phyloP scores from a whole-genome alignment of 1,140 invertebrate species.

The Ostrea denselamellosa region DNA sequence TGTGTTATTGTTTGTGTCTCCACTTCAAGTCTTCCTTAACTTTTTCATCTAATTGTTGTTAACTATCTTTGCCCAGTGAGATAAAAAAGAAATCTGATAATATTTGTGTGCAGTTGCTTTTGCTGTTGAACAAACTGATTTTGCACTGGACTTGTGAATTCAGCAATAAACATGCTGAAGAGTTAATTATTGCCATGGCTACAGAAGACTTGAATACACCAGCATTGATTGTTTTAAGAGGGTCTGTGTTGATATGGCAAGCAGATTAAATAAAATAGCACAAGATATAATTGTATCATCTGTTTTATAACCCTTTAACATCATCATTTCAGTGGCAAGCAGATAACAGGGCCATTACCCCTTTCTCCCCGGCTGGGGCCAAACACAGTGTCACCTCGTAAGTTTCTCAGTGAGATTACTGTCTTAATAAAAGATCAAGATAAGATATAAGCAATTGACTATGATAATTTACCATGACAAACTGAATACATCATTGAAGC shows the following conservation, averaged over 20 bases:
- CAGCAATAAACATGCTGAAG: constrained; percentile 7
- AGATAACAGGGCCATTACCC: constrained; percentile 65
- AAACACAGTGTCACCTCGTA: constrained; percentile 77
- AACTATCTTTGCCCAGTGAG: background rate
- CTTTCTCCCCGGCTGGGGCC: constrained; percentile 72
- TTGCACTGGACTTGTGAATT: background rate
- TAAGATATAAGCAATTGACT: constrained; percentile 22
- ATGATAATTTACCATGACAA: background rate
- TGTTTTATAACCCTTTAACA: constrained; percentile 44
- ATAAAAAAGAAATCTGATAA: background rate
- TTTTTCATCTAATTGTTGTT: background rate
- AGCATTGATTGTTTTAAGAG: constrained; percentile 26
- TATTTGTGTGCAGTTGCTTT: background rate
- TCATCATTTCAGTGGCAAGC: constrained; percentile 65
- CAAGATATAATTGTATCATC: constrained; percentile 30
- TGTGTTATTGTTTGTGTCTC: constrained; percentile 3
- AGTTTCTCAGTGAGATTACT: constrained; percentile 45
- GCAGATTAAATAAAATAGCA: constrained; percentile 27
- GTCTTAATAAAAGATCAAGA: background rate
- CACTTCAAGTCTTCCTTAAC: background rate
- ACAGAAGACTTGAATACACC: constrained; percentile 1
- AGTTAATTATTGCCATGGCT: constrained; percentile 5
- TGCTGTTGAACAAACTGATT: background rate
- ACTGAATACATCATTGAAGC: background rate
- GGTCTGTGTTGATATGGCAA: background rate